Conservation (phyloP, 64 coral and sea anemone genomes). For the Stichodactyla helianthus region DNA sequence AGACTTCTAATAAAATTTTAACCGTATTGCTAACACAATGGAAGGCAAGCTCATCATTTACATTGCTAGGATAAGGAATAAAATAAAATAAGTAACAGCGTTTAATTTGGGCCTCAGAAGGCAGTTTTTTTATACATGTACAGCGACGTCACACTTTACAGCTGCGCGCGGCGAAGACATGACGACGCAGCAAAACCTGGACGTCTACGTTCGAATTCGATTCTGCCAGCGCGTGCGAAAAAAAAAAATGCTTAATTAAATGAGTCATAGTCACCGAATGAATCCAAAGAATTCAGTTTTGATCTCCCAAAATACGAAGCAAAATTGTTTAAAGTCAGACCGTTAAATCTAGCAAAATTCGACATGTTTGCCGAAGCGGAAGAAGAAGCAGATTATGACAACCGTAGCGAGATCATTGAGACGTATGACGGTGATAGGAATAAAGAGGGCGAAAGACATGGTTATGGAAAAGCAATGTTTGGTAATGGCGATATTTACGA, state of each 20-base stretch:
- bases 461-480: slow-evolving; percentile 43
- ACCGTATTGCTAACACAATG: too few species aligned
- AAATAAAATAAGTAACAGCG: too few species aligned
- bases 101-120: too few species aligned
- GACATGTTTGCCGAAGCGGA: not conserved
- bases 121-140: too few species aligned
- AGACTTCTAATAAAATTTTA: too few species aligned
- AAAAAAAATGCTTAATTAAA: not conserved
- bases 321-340: not conserved
- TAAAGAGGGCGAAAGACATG: slow-evolving; percentile 64
- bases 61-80: too few species aligned
- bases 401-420: slow-evolving; percentile 9
- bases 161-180: too few species aligned
- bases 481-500: slow-evolving; percentile 69
- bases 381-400: not conserved
- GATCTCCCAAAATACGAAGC: not conserved
- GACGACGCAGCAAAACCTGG: not conserved
- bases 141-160: not conserved
- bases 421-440: slow-evolving; percentile 59
- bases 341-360: not conserved
- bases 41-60: too few species aligned
- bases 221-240: not conserved
- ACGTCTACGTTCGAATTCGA: not conserved
- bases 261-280: not conserved
- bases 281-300: not conserved